Percentiles rank a stretch among this genome's conserved stretches.
Conservation (phyloP, 2,797 vertebrate species). For the Anableps anableps region DNA sequence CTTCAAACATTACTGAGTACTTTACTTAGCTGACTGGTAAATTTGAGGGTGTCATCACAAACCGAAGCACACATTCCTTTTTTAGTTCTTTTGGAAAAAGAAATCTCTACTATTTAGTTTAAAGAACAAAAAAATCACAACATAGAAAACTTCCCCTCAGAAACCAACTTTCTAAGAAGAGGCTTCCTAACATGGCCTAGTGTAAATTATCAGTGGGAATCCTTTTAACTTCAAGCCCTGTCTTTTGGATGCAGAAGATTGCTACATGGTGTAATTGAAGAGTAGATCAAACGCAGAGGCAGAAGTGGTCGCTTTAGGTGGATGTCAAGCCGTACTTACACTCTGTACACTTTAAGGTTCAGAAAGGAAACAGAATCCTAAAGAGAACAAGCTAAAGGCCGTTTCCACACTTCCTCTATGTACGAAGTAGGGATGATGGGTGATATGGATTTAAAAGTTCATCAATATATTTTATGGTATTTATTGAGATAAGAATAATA, state of each 20-base stretch:
- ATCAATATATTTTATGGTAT: background rate
- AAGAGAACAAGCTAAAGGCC: conserved; percentile 67
- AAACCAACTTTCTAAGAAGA: conserved; percentile 37
- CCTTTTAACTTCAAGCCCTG: conserved; percentile 75
- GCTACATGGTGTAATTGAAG: conserved; percentile 80
- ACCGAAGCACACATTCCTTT: conserved; percentile 26
- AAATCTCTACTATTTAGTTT: conserved; percentile 46
- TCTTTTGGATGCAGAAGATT: conserved; percentile 74
- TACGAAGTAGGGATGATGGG: conserved; percentile 12
- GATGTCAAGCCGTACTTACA: conserved; percentile 46
- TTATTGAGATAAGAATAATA: background rate
- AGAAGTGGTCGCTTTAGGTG: conserved; percentile 58
- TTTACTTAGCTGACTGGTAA: conserved; percentile 57
- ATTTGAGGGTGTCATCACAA: conserved; percentile 52
- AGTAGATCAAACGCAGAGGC: conserved; percentile 75
- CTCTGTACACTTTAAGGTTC: conserved; percentile 38
- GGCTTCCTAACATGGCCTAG: conserved; percentile 40
- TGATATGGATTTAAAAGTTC: background rate
- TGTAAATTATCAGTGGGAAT: conserved; percentile 71
- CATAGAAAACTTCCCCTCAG: conserved; percentile 38
- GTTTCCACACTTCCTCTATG: conserved; percentile 29
- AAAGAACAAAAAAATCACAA: conserved; percentile 46
- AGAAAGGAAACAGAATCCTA: conserved; percentile 47
- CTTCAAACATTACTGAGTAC: conserved; percentile 44
- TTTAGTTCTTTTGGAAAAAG: conserved; percentile 34